Evolutionary conservation across 2,797 vertebrate genomes (phyloP).

Genomic region (Esox masquinongy): DNA sequence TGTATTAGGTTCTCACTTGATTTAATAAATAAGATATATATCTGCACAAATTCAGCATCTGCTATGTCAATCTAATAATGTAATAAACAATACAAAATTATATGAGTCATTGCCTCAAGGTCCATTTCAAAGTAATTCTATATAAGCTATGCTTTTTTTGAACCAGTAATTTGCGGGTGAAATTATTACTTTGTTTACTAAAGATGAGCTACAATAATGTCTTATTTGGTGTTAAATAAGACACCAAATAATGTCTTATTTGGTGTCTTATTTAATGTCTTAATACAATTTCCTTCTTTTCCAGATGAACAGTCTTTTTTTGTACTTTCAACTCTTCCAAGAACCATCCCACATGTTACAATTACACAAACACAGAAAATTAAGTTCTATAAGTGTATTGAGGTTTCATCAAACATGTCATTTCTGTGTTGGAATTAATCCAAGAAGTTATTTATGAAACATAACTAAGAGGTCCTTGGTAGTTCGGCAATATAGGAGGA

Average conservation of each 20-base stretch:
- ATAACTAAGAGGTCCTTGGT: background rate
- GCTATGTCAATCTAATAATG: too few species aligned
- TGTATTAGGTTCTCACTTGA: too few species aligned
- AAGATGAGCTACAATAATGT: background rate
- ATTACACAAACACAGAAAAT: background rate
- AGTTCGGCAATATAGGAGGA: background rate
- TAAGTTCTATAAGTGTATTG: background rate
- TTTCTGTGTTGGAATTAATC: background rate
- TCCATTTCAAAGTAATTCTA: background rate
- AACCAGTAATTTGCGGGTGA: background rate
- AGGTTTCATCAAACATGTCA: background rate
- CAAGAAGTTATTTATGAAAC: background rate
- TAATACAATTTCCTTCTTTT: background rate
- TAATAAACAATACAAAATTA: too few species aligned
- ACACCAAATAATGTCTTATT: too few species aligned
- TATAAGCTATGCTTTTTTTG: background rate
- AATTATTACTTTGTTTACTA: background rate
- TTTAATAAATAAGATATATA: too few species aligned
- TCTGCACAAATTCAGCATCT: too few species aligned
- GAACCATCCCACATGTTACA: background rate
- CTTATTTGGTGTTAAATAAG: too few species aligned
- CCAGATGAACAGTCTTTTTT: background rate
- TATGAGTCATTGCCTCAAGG: background rate
- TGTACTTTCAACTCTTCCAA: background rate
- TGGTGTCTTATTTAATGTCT: background rate